Conservation (phyloP, 2,888 invertebrate species). For the Luperina nickerlii region DNA sequence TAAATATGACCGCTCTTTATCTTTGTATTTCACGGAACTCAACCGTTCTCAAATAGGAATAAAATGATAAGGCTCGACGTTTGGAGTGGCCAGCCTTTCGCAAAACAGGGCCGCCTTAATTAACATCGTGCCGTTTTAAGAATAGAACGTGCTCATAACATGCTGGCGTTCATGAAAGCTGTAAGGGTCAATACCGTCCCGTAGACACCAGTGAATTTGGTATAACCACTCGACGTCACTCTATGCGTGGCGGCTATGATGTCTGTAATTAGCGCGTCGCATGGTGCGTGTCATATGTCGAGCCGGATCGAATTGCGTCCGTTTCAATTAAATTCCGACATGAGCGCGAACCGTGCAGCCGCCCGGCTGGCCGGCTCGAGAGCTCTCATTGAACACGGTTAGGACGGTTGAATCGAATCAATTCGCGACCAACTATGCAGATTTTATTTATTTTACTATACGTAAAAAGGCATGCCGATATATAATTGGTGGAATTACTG, state of each 20-base stretch:
- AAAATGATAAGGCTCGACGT: conserved; percentile 57
- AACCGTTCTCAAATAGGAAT: conserved; percentile 57
- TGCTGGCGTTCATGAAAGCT: conserved; percentile 29
- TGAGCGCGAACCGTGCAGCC: conserved; percentile 71
- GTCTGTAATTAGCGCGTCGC: conserved; percentile 83
- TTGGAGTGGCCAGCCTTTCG: conserved; percentile 54
- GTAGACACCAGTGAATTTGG: conserved; percentile 66
- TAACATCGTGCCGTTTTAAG: conserved; percentile 54
- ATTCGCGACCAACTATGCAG: conserved; percentile 56
- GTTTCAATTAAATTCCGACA: conserved; percentile 86
- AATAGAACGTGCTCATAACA: conserved; percentile 30
- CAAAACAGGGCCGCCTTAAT: conserved; percentile 50
- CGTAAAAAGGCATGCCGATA: conserved; percentile 31
- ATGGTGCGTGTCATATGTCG: conserved; percentile 75
- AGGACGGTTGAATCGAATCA: conserved; percentile 64
- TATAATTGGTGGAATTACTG: conserved; percentile 46
- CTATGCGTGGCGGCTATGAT: conserved; percentile 73
- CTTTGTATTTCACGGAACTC: conserved; percentile 48
- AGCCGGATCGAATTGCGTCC: conserved; percentile 78
- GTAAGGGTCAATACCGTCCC: conserved; percentile 66
- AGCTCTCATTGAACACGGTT: conserved; percentile 77
- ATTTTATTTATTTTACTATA: conserved; percentile 60
- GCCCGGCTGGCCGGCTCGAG: conserved; percentile 75
- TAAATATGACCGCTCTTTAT: conserved; percentile 26
- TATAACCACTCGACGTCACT: conserved; percentile 83